Evolutionary conservation across 2,888 invertebrate genomes (phyloP).

Genomic region (Lepeophtheirus nordmannii): DNA sequence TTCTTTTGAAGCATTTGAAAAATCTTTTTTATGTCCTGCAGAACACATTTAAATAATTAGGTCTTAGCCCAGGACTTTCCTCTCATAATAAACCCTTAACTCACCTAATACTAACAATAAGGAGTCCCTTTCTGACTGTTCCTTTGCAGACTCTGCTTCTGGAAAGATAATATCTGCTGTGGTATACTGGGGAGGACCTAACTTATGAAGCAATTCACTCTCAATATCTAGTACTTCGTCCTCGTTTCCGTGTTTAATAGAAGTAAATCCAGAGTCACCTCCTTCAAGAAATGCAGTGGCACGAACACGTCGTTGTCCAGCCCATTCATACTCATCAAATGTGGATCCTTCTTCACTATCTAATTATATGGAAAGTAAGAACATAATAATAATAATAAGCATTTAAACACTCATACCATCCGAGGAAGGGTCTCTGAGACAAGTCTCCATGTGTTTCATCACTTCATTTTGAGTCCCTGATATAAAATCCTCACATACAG

Average conservation of each 20-base stretch:
- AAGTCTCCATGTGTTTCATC: not conserved
- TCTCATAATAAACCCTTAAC: not conserved
- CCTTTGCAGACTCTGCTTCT: slow-evolving; percentile 39
- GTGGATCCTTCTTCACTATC: not conserved
- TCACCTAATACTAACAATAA: not conserved
- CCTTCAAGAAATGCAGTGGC: slow-evolving; percentile 30
- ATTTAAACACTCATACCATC: too few relatives aligned
- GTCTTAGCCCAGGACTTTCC: too few relatives aligned
- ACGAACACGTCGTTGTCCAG: slow-evolving; percentile 56
- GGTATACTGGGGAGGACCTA: slow-evolving; percentile 71
- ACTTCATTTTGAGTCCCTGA: not conserved
- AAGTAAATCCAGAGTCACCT: slow-evolving; percentile 35
- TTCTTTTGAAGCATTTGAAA: too few relatives aligned
- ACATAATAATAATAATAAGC: too few relatives aligned
- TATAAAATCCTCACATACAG: not conserved
- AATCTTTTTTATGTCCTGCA: too few relatives aligned
- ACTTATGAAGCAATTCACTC: slow-evolving; percentile 65
- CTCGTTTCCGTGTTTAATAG: slow-evolving; percentile 46
- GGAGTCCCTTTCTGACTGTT: slow-evolving; percentile 37
- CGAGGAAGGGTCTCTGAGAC: not conserved
- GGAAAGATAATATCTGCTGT: slow-evolving; percentile 43
- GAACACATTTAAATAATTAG: too few relatives aligned
- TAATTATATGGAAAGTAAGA: too few relatives aligned
- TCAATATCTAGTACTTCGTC: slow-evolving; percentile 65
- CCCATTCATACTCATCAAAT: slow-evolving; percentile 79